Evolutionary conservation across 2,888 invertebrate species (phyloP).

Genomic region (Dryomyza anilis): DNA sequence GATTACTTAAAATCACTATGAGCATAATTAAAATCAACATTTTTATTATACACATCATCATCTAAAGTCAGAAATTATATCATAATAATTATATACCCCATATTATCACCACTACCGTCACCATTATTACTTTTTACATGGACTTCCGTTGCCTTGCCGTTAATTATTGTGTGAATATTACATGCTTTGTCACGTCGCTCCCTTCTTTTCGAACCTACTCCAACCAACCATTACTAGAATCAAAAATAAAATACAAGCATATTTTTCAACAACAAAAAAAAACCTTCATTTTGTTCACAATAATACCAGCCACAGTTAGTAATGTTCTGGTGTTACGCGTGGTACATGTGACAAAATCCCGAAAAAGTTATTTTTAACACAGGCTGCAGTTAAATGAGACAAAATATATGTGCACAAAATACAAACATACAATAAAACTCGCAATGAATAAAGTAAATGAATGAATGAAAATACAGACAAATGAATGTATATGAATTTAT

Average conservation of each 20-base stretch:
- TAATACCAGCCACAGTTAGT: not conserved
- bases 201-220: not conserved
- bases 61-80: too few species aligned
- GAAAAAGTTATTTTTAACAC: too few species aligned
- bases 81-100: too few species aligned
- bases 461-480: too few species aligned
- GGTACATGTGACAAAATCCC: not conserved
- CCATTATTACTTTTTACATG: too few species aligned
- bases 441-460: not conserved
- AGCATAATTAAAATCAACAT: too few species aligned
- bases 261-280: too few species aligned
- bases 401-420: not conserved
- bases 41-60: too few species aligned
- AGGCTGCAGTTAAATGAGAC: not conserved
- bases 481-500: not conserved
- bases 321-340: not conserved
- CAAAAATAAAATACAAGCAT: not conserved
- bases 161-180: constrained; percentile 15
- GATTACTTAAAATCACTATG: too few species aligned
- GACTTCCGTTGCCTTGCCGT: not conserved
- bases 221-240: not conserved
- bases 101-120: too few species aligned
- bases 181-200: not conserved
- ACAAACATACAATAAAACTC: constrained; percentile 9
- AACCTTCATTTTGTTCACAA: not conserved